Conservation (phyloP, 2,888 invertebrate species). For the Athalia circularis region DNA sequence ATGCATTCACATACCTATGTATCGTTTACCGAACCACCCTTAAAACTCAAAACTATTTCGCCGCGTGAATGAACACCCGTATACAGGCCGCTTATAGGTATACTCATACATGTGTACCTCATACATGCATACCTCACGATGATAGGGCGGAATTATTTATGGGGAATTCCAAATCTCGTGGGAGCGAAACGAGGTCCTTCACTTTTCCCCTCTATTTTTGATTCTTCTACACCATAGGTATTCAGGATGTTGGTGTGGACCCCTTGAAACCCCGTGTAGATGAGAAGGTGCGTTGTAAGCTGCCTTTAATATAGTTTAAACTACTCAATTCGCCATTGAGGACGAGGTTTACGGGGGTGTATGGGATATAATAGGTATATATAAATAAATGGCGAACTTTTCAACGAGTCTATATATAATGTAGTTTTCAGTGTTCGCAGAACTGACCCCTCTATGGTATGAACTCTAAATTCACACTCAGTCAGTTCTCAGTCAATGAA, state of each 20-base stretch:
- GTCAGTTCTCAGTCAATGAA: constrained; percentile 39
- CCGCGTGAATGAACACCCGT: constrained; percentile 22
- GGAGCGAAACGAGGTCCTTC: constrained; percentile 24
- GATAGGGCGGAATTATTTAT: constrained; percentile 44
- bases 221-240: not conserved
- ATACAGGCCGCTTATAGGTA: too few species aligned
- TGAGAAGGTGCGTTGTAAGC: constrained; percentile 31
- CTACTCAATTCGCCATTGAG: constrained; percentile 40
- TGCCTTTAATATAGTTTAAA: constrained; percentile 45
- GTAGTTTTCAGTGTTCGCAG: not conserved
- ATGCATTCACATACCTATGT: not conserved
- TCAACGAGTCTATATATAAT: constrained; percentile 18
- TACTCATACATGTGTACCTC: not conserved
- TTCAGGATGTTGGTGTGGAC: not conserved
- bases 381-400: constrained; percentile 17
- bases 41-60: constrained; percentile 4
- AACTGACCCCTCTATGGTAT: constrained; percentile 1
- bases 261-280: constrained; percentile 6
- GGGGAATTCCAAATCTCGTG: constrained; percentile 43
- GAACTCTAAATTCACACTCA: too few species aligned
- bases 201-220: not conserved
- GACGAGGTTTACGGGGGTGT: too few species aligned
- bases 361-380: not conserved
- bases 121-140: constrained; percentile 21
- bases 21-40: not conserved